phyloP scores from a whole-genome alignment of 2,888 invertebrate species.

The Polydrusus tereticollis region DNA sequence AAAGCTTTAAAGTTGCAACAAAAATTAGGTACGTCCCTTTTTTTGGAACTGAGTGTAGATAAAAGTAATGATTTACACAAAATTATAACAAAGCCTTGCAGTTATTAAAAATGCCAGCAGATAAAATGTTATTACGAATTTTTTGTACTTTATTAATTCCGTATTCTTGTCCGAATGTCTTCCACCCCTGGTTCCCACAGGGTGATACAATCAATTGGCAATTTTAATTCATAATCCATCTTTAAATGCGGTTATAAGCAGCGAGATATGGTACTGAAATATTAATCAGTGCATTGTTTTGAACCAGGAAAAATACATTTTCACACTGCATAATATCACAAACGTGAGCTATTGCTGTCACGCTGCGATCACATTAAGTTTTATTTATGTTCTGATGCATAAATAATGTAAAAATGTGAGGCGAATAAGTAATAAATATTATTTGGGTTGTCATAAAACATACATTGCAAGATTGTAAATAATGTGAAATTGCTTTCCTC shows the following conservation, averaged over 20 bases:
- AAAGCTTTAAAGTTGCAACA: too few species aligned
- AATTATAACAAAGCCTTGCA: too few species aligned
- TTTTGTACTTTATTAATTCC: too few species aligned
- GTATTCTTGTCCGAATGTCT: constrained; percentile 24
- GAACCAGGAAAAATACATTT: constrained; percentile 33
- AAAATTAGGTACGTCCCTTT: too few species aligned
- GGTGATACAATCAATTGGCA: constrained; percentile 33
- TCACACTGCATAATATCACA: constrained; percentile 36
- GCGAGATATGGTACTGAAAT: constrained; percentile 30
- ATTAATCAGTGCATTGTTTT: constrained; percentile 42
- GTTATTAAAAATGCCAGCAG: too few species aligned
- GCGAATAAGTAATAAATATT: neutral
- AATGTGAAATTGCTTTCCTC: too few species aligned
- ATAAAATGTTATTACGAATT: too few species aligned
- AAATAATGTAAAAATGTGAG: neutral
- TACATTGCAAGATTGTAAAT: too few species aligned
- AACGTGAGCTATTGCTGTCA: constrained; percentile 11
- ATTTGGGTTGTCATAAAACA: too few species aligned
- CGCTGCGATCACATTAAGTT: neutral
- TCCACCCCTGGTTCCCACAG: constrained; percentile 38
- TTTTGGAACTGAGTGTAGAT: too few species aligned
- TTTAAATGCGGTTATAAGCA: constrained; percentile 45
- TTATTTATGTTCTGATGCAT: constrained; percentile 1
- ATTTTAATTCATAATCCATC: constrained; percentile 40
- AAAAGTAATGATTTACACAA: too few species aligned